Evolutionary conservation across 2,888 invertebrate species (phyloP).

Genomic region (Leucophenga maculata): DNA sequence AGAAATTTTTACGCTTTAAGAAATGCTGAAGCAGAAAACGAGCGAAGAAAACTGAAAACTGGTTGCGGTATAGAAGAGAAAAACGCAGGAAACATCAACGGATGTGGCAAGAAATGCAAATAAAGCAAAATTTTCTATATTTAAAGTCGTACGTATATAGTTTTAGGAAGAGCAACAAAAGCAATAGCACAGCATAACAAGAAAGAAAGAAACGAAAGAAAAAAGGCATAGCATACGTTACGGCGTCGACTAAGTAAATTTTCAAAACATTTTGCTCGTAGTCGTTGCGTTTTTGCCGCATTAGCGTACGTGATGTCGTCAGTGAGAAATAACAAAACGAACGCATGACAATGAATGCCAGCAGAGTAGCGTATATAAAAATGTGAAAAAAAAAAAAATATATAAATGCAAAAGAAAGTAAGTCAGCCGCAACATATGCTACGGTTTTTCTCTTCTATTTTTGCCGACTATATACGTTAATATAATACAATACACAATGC

Average conservation of each 20-base stretch:
- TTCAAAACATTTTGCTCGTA: conserved; percentile 40
- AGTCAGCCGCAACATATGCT: conserved; percentile 18
- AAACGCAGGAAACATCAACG: conserved; percentile 16
- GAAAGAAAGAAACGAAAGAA: too few species aligned
- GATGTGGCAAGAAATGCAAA: conserved; percentile 18
- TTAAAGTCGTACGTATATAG: not conserved
- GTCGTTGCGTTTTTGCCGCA: conserved; percentile 64
- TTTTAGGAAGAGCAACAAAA: not conserved
- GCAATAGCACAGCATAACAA: too few species aligned
- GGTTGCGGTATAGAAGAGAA: not conserved
- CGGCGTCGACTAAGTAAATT: not conserved
- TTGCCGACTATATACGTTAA: too few species aligned
- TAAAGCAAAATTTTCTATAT: not conserved
- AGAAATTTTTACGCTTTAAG: conserved; percentile 9
- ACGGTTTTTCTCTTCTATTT: not conserved
- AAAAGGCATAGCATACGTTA: conserved; percentile 26
- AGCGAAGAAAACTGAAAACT: not conserved
- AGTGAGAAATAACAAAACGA: conserved; percentile 13
- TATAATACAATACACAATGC: too few species aligned
- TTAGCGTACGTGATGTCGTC: conserved; percentile 62
- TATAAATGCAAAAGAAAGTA: not conserved
- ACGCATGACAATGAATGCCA: not conserved
- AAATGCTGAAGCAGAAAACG: not conserved
- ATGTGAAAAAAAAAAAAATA: too few species aligned
- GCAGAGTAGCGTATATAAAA: too few species aligned